Evolutionary conservation across 2,888 invertebrate genomes (phyloP), one percentile per base, ranked within the genome.

Genomic region (Macrophya alboannulata): DNA sequence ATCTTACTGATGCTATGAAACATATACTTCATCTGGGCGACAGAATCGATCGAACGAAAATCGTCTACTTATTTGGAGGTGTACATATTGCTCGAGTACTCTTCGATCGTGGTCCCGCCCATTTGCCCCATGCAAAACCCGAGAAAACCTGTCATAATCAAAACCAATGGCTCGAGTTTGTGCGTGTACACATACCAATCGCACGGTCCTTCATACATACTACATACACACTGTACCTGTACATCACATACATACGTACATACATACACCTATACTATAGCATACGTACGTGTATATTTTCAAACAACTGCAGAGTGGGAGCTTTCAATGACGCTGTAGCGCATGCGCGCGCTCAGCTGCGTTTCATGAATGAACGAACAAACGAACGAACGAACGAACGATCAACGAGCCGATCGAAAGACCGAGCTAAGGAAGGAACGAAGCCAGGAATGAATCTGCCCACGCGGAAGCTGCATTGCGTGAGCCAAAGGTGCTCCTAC

Each of bases 291-390:
- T 48, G n/a, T 51, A 51, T 48, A 83, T 83, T 83, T 83, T 83
- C 83, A 83, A 68, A 83, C 51, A 83, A 81, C 72, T 74, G 45
- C 37, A 31, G 83, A 83, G 83, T 71, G 83, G 83, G 83, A 83
- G 48, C 43, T 68, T 48, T 83, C 68, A 71, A 71, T 71, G 83
- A 68, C 48, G 83, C 31, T 48, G 83, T 17, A 48, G 83, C 83
- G 83, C 83, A 83, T 83, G 88, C 89, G 88, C 89, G 90, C 89
- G 89, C 89, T 85, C 79, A 86, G 84, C 88, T 86, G 89, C 88
- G 88, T 89, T 91, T 91, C 88, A 90, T 91, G 91, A 91, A 91
- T 91, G 68, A 68, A 62, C 62, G 91, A 90, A 88, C 89, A 88
- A 89, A 89, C 88, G 87, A 88, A 89, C 89, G 79, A 85, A 85